Conservation (phyloP, 2,888 invertebrate genomes). For the Tryphoninae sp. region DNA sequence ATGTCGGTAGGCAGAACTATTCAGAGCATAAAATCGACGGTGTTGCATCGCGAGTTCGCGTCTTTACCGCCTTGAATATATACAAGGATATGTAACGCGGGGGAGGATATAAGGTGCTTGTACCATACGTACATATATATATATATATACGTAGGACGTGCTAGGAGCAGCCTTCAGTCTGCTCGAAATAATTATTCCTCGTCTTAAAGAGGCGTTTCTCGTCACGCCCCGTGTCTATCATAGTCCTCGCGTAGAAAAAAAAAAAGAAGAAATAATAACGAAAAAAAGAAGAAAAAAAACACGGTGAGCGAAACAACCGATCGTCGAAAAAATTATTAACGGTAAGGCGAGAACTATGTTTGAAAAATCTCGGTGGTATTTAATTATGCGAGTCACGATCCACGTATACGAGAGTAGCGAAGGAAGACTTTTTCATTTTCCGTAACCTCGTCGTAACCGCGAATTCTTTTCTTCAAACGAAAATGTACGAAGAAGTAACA, state of each 20-base stretch:
- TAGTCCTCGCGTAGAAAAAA: neutral
- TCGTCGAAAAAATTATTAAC: neutral
- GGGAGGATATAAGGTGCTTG: constrained; percentile 11
- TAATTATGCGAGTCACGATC: neutral
- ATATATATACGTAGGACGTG: constrained; percentile 2
- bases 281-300: no score
- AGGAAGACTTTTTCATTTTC: neutral
- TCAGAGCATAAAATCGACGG: constrained; percentile 79
- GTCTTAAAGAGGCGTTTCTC: constrained; percentile 60
- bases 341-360: neutral
- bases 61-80: constrained; percentile 46
- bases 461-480: neutral
- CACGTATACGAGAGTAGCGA: neutral
- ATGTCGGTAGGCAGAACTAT: constrained; percentile 69
- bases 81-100: constrained; percentile 37
- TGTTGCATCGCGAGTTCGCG: constrained; percentile 60
- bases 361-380: neutral
- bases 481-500: neutral
- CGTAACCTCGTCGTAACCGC: neutral
- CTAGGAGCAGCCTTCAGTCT: constrained; percentile 59
- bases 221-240: constrained; percentile 48
- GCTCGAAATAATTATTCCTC: constrained; percentile 74
- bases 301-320: neutral
- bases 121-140: neutral
- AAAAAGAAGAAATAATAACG: neutral